Conservation (phyloP, 1,140 invertebrate species). For the Plectrocnemia conspersa region DNA sequence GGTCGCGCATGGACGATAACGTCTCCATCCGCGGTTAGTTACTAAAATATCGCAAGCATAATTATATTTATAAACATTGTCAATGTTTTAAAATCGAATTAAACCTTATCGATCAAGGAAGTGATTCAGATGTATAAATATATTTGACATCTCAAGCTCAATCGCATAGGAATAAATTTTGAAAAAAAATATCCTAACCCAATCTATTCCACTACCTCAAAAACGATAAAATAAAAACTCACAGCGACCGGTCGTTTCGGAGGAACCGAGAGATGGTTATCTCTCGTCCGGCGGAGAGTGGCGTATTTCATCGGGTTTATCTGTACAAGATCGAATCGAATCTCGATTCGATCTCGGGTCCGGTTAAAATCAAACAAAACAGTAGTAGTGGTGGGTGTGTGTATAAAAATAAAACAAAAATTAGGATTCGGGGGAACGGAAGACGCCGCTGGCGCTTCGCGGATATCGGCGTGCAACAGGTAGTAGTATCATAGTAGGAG, state of each 20-base stretch:
- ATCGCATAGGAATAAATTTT: not conserved
- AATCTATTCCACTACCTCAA: not conserved
- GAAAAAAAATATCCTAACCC: not conserved
- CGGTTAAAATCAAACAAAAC: too few relatives aligned
- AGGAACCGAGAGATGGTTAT: not conserved
- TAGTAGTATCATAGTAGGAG: not conserved
- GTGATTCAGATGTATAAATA: not conserved
- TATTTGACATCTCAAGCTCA: not conserved
- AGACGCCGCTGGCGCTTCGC: not conserved
- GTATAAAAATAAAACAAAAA: not conserved
- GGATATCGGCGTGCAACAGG: not conserved
- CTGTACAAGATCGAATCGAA: not conserved
- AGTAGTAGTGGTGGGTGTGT: too few relatives aligned
- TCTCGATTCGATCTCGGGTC: too few relatives aligned
- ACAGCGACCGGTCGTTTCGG: too few relatives aligned
- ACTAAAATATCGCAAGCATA: too few relatives aligned
- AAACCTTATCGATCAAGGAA: too few relatives aligned
- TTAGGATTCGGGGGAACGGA: not conserved
- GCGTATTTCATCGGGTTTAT: not conserved
- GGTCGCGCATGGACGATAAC: too few relatives aligned
- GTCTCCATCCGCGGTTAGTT: too few relatives aligned
- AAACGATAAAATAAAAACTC: too few relatives aligned
- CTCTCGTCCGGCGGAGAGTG: not conserved
- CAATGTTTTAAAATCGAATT: too few relatives aligned
- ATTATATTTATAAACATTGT: too few relatives aligned